These are phyloP conservation scores for Pedionomus torquatus DNA, from an alignment of 2,113 vertebrate genomes.

Conservation along the genomic window DNA sequence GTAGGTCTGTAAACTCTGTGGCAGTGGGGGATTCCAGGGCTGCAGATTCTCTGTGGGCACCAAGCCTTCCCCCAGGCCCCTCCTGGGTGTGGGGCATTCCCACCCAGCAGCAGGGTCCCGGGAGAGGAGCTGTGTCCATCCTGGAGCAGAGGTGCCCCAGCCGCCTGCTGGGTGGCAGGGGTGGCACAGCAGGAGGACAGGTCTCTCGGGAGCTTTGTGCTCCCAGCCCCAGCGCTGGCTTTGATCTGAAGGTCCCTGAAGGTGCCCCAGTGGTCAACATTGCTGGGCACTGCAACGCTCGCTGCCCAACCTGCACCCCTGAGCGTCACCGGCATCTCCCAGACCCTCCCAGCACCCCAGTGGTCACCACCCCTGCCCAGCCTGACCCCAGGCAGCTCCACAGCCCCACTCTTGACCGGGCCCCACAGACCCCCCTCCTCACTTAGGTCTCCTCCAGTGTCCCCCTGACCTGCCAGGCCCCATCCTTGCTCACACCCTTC, in stretches of 20 bases:
- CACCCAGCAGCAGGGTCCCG: background rate
- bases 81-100: background rate
- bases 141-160: background rate
- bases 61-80: background rate
- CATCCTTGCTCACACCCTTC: too few species aligned
- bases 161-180: background rate
- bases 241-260: background rate
- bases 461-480: background rate
- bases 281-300: background rate
- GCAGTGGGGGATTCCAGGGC: background rate
- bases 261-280: background rate
- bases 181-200: background rate
- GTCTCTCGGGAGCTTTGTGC: background rate
- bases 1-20: background rate
- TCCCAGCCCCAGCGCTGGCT: background rate
- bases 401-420: background rate
- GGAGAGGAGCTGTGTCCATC: background rate
- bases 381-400: background rate
- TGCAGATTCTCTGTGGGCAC: background rate
- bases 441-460: background rate
- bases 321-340: background rate
- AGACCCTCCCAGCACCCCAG: too few species aligned
- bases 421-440: background rate
- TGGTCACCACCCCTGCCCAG: background rate
- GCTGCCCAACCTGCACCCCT: background rate